Evolutionary conservation across 2,113 vertebrate species (phyloP), one percentile per base, ranked within the genome.

Genomic region (Tachysurus fulvidraco): DNA sequence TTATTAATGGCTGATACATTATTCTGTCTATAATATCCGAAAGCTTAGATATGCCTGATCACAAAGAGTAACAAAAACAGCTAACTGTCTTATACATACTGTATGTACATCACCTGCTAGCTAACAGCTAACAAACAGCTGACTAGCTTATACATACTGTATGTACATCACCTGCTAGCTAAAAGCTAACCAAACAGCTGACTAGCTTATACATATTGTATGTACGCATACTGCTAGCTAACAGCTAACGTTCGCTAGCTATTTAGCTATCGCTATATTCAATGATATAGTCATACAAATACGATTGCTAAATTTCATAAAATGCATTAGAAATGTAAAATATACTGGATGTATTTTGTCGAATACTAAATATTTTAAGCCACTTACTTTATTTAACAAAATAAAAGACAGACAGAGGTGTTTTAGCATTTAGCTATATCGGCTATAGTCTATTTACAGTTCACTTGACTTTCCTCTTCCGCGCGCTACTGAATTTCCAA

Each of bases 391-490:
- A 17, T 10, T 1, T n/a, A 74, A 5, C 1, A 0, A 54, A 54
- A 67, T 7, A 28, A 69, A 1, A 52, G 1, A 36, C 44, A 52
- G 19, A 5, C 60, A 55, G 7, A 36, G 17, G 78, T 9, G 46
- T 9, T 28, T 54, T 71, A 86, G 64, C 55, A 0, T 4, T 78
- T 69, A 73, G 88, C 88, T 84, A 9, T 69, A 0, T 25, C 50
- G 76, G 25, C 50, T 65, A 67, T 83, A 88, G 60, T 84, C 87
- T 88, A 91, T 91, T 89, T 91, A 73, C 90, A 17, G 6, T 21
- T 55, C 81, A 71, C 23, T 67, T 83, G 93, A 93, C 93, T 91
- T 95, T 95, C 94, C 95, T 95, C 95, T 95, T 95, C 95, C 95
- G 95, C 95, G 95, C 95, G 94, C 94, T 92, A 91, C 78, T 62